Evolutionary conservation across 2,888 invertebrate genomes (phyloP).

Genomic region (Dendrolimus houi): DNA sequence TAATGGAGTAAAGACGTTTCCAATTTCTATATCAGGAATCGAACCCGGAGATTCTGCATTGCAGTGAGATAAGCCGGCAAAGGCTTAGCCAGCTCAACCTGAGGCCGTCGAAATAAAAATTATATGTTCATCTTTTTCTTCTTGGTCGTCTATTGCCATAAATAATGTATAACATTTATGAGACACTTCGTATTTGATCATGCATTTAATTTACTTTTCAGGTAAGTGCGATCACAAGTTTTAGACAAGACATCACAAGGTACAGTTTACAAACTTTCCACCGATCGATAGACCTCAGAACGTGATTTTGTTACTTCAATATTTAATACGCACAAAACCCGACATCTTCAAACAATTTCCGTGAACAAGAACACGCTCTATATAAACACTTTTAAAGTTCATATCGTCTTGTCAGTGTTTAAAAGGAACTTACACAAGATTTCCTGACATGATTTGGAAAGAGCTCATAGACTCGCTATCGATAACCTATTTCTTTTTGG

Average conservation of each 20-base stretch:
- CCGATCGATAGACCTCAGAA: neutral
- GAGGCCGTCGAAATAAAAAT: too few species aligned
- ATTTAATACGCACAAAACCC: neutral
- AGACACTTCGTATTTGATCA: too few species aligned
- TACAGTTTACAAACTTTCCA: neutral
- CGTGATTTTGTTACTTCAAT: neutral
- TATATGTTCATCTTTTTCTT: too few species aligned
- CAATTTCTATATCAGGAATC: too few species aligned
- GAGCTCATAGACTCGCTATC: neutral
- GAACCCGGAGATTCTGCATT: too few species aligned
- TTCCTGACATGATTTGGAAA: constrained; percentile 18
- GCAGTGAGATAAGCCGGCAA: too few species aligned
- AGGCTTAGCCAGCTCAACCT: too few species aligned
- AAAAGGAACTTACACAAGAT: constrained; percentile 12
- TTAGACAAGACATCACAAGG: neutral
- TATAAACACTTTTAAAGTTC: neutral
- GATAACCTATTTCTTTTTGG: too few species aligned
- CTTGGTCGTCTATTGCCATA: too few species aligned
- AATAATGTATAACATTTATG: too few species aligned
- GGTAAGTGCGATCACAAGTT: neutral
- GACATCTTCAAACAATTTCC: neutral
- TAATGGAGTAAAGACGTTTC: too few species aligned
- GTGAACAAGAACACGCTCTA: neutral
- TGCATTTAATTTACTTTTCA: neutral
- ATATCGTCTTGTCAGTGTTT: neutral